Conservation (phyloP, 2,113 vertebrate genomes). For the Numida meleagris region DNA sequence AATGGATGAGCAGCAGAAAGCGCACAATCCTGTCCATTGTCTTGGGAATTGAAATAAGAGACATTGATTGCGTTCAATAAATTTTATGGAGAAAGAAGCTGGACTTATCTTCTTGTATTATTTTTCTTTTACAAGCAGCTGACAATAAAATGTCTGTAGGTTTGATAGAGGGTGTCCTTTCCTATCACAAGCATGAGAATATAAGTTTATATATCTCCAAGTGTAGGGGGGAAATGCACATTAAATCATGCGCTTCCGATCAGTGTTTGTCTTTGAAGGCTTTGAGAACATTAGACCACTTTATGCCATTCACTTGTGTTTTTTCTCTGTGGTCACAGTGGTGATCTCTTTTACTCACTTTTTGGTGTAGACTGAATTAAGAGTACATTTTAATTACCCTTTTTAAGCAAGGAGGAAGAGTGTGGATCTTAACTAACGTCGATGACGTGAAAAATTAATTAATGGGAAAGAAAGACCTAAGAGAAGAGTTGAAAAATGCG, state of each 20-base stretch:
- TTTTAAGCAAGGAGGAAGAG: not conserved
- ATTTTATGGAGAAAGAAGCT: not conserved
- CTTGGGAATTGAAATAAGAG: not conserved
- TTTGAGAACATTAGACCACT: slow-evolving; percentile 25
- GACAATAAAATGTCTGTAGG: not conserved
- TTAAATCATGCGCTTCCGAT: not conserved
- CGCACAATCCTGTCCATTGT: not conserved
- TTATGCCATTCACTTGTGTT: not conserved
- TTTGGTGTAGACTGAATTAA: slow-evolving; percentile 51
- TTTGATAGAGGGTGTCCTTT: not conserved
- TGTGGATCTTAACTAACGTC: slow-evolving; percentile 60
- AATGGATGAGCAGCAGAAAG: not conserved
- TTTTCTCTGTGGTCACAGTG: slow-evolving; percentile 13
- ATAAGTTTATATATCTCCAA: not conserved
- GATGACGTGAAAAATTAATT: not conserved
- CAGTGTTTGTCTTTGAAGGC: not conserved
- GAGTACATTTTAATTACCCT: slow-evolving; percentile 62
- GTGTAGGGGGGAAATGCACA: not conserved
- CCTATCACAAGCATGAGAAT: not conserved
- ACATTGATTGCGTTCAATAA: not conserved
- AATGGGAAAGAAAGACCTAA: slow-evolving; percentile 37
- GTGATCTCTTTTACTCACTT: slow-evolving; percentile 65
- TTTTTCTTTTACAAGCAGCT: not conserved
- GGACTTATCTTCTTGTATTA: not conserved
- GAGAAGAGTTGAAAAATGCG: not conserved